Conservation (phyloP, 2,888 invertebrate species). For the Chironomus tentans region DNA sequence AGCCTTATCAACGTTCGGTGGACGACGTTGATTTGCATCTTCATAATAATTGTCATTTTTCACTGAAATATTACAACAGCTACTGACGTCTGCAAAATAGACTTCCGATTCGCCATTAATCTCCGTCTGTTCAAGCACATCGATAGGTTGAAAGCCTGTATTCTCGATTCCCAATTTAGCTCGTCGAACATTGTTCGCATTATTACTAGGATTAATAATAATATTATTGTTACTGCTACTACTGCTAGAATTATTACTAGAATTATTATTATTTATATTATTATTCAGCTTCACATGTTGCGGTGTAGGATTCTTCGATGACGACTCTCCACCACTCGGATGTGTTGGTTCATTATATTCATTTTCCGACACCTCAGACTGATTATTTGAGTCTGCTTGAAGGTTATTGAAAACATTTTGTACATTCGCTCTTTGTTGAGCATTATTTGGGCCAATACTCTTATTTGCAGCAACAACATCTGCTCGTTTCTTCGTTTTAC, state of each 20-base stretch:
- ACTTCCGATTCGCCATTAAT: conserved; percentile 62
- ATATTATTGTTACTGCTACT: not conserved
- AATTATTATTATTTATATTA: not conserved
- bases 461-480: conserved; percentile 44
- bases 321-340: conserved; percentile 7
- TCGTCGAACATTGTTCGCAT: not conserved
- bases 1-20: conserved; percentile 28
- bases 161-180: conserved; percentile 56
- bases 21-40: conserved; percentile 33
- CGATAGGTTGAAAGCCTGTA: conserved; percentile 64
- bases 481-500: conserved; percentile 49
- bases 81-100: conserved; percentile 78
- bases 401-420: conserved; percentile 40
- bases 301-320: not conserved
- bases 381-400: conserved; percentile 14
- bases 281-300: conserved; percentile 10
- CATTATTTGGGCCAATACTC: conserved; percentile 37
- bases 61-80: conserved; percentile 68
- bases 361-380: conserved; percentile 31
- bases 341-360: conserved; percentile 39
- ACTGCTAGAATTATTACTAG: not conserved
- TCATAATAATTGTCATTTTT: conserved; percentile 45
- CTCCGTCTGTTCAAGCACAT: conserved; percentile 36
- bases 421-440: conserved; percentile 41
- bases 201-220: too few relatives aligned